Evolutionary conservation across 2,797 vertebrate species (phyloP), one percentile per base, ranked within the genome.

Genomic region (Sibirionetta formosa): DNA sequence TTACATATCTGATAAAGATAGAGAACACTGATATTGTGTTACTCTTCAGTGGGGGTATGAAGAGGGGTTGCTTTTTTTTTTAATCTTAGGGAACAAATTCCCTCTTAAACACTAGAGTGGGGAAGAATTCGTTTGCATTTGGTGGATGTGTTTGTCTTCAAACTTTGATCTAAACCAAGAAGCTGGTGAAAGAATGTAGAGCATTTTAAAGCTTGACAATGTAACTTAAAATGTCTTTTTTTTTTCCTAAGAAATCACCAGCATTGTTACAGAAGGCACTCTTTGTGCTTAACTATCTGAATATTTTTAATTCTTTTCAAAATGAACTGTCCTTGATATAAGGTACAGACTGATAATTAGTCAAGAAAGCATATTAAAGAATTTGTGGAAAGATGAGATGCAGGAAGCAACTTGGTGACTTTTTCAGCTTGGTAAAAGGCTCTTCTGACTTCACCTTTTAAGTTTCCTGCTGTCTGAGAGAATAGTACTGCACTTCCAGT

Each of bases 241-340:
- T 38, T 31, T 44, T 26, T 42, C 31, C 31, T 46, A 42, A 76
- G 60, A 93, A 51, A 13, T 9, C 27, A 29, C 48, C 4, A 2
- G 23, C 69, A 46, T 86, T 88, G 19, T 91, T 86, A 61, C 46
- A 82, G 73, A 83, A 79, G 18, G 8, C 38, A 46, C 11, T 77
- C 19, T 73, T 86, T 78, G n/a, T 81, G 15, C 48, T 75, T 38
- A 29, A 50, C 10, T 35, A 9, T 79, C 40, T 78, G 66, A 79
- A 46, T 94, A 76, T 68, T 94, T 94, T 65, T 77, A 40, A 26
- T 80, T 15, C 40, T 94, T 91, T 88, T 71, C 20, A 27, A 75
- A 95, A 75, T 14, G 9, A 11, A n/a, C 50, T 82, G 63, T 33
- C 63, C 35, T 96, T 95, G 51, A 36, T 85, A 58, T 15, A 58